A percentile compares a stretch with the other conserved stretches of the same genome.
Evolutionary conservation across 2,888 invertebrate genomes (phyloP).

Genomic region (Drosophila mercatorum): DNA sequence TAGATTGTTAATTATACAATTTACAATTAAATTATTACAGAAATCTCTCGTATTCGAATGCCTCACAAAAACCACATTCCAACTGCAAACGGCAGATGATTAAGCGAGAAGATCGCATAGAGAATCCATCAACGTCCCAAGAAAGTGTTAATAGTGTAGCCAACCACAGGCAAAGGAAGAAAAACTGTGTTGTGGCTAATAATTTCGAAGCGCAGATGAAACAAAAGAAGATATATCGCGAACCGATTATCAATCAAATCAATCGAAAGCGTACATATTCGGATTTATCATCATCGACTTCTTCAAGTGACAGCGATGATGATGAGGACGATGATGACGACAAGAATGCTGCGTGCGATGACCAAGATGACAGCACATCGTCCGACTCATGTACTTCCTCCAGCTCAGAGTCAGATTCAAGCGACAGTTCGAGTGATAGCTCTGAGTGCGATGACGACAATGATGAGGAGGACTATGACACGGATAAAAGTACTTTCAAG

Average conservation of each 20-base stretch:
- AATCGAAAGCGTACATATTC: conserved; percentile 79
- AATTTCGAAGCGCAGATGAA: conserved; percentile 40
- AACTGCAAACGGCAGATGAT: conserved; percentile 67
- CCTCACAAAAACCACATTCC: conserved; percentile 34
- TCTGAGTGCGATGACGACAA: conserved; percentile 83
- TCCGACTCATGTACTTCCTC: conserved; percentile 83
- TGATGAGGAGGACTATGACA: conserved; percentile 80
- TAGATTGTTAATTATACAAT: too few species aligned
- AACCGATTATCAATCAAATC: conserved; percentile 51
- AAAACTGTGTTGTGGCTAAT: conserved; percentile 24
- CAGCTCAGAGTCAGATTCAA: conserved; percentile 83
- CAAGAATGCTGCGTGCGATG: conserved; percentile 70
- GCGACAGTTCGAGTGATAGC: conserved; percentile 83
- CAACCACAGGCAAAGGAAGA: conserved; percentile 40
- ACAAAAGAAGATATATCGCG: conserved; percentile 57
- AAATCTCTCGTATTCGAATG: conserved; percentile 29
- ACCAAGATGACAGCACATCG: conserved; percentile 81
- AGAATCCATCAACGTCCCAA: conserved; percentile 72
- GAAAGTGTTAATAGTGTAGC: conserved; percentile 41
- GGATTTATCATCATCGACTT: conserved; percentile 82
- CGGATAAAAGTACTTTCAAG: conserved; percentile 78
- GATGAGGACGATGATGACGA: conserved; percentile 82
- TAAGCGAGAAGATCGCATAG: conserved; percentile 56
- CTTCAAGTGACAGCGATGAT: conserved; percentile 84
- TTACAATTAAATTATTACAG: conserved; percentile 27